A percentile compares a stretch with the other conserved stretches of the same genome.
phyloP scores from a whole-genome alignment of 2,888 invertebrate genomes.

The Tachina lurida region DNA sequence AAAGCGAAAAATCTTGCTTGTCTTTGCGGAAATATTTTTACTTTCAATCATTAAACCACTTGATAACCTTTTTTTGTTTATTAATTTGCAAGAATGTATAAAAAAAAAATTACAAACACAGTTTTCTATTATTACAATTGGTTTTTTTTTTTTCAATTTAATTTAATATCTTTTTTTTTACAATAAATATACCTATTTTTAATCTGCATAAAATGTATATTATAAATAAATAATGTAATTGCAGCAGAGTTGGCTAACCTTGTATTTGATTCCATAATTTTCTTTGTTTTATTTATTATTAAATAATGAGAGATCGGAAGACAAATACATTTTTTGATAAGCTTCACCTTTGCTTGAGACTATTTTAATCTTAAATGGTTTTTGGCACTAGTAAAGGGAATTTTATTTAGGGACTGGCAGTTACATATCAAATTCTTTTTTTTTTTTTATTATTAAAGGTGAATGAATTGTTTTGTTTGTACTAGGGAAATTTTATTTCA shows the following conservation, averaged over 20 bases:
- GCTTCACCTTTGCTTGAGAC: too few relatives aligned
- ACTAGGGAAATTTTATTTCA: too few relatives aligned
- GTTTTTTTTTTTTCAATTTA: not conserved
- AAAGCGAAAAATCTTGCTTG: not conserved
- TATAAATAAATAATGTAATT: not conserved
- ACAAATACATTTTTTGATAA: too few relatives aligned
- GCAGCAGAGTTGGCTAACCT: not conserved
- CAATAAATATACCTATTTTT: not conserved
- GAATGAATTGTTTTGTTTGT: too few relatives aligned
- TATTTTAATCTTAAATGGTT: too few relatives aligned
- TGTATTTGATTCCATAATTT: not conserved
- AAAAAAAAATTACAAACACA: not conserved
- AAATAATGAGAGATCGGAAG: too few relatives aligned
- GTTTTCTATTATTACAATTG: not conserved
- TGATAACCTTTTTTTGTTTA: constrained; percentile 50
- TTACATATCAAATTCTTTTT: too few relatives aligned
- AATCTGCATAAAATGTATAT: not conserved
- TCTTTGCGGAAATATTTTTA: not conserved
- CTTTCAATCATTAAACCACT: constrained; percentile 16
- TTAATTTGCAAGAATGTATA: constrained; percentile 9
- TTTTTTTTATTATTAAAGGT: too few relatives aligned
- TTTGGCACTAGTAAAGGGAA: too few relatives aligned
- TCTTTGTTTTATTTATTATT: not conserved
- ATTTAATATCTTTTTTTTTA: not conserved
- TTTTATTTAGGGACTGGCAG: too few relatives aligned